These are phyloP conservation scores for Volucella bombylans DNA, from an alignment of 2,888 invertebrate genomes.

Conservation along the genomic window DNA sequence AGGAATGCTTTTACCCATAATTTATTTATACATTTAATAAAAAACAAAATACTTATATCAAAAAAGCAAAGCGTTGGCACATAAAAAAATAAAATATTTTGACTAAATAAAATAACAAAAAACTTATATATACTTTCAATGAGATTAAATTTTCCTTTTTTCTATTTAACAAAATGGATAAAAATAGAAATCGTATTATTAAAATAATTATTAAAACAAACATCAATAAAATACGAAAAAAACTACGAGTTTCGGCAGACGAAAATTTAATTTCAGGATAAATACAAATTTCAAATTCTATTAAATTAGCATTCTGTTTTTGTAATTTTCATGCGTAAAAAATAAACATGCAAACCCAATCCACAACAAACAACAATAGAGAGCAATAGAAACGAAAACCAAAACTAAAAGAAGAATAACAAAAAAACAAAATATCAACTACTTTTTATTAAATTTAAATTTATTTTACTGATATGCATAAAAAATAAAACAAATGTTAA, in stretches of 20 bases:
- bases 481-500: conserved; percentile 63
- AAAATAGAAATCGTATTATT: conserved; percentile 38
- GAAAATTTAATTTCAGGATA: conserved; percentile 71
- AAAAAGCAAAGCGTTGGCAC: conserved; percentile 69
- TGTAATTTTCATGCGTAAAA: conserved; percentile 20
- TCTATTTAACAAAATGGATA: not conserved
- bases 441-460: conserved; percentile 61
- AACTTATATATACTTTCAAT: conserved; percentile 43
- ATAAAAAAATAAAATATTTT: conserved; percentile 55
- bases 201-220: conserved; percentile 18
- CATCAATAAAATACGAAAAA: conserved; percentile 24
- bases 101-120: conserved; percentile 35
- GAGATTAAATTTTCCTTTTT: conserved; percentile 14
- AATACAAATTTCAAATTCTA: conserved; percentile 42
- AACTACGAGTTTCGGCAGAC: conserved; percentile 73
- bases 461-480: conserved; percentile 64
- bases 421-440: conserved; percentile 32
- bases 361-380: conserved; percentile 63
- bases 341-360: conserved; percentile 4
- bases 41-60: conserved; percentile 57
- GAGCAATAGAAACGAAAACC: conserved; percentile 33
- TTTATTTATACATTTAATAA: conserved; percentile 54
- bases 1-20: conserved; percentile 67
- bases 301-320: conserved; percentile 32
- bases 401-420: conserved; percentile 16